Evolutionary conservation across 2,797 vertebrate genomes (phyloP).

Genomic region (Stomatorhinus walkeri): DNA sequence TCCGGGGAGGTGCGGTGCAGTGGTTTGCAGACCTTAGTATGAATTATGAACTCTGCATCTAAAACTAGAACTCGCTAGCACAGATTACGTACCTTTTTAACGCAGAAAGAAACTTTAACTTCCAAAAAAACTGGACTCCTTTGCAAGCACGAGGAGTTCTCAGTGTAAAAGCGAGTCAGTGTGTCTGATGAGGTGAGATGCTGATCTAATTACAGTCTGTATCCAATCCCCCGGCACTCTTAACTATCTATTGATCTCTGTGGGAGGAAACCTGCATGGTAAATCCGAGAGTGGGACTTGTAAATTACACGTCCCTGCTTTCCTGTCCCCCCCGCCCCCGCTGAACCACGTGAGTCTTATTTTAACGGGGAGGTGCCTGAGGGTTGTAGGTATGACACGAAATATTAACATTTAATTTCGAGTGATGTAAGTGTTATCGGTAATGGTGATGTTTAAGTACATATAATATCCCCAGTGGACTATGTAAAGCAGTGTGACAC

Average conservation of each 20-base stretch:
- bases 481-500: not conserved
- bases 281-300: not conserved
- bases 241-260: slow-evolving; percentile 15
- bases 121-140: not conserved
- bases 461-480: not conserved
- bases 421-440: not conserved
- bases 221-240: not conserved
- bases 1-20: not conserved
- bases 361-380: not conserved
- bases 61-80: not conserved
- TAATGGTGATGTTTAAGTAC: not conserved
- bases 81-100: not conserved
- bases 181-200: slow-evolving; percentile 11
- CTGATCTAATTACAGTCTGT: slow-evolving; percentile 17
- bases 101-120: no score
- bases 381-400: not conserved
- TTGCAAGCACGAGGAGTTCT: not conserved
- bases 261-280: slow-evolving; percentile 12
- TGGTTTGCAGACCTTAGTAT: not conserved
- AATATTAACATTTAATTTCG: slow-evolving; percentile 2
- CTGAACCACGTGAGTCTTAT: not conserved
- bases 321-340: no score
- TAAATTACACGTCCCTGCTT: slow-evolving; percentile 1
- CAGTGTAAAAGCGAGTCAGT: not conserved
- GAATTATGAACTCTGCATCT: not conserved